Evolutionary conservation across 1,140 invertebrate species (phyloP).

Genomic region (Microplitis mediator): DNA sequence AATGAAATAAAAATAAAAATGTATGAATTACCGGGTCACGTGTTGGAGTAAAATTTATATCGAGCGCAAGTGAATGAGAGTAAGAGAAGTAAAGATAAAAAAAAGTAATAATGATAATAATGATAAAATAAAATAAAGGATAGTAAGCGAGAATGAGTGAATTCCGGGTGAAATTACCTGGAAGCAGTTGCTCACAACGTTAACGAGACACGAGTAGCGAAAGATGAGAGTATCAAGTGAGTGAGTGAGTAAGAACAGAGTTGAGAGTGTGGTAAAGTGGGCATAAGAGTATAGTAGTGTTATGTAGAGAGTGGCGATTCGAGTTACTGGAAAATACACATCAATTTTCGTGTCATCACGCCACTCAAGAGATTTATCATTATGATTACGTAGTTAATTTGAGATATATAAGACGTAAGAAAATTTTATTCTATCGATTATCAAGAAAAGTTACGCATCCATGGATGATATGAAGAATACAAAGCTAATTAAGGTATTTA

Average conservation of each 20-base stretch:
- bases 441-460: no score
- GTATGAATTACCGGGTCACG: no score
- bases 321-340: conserved; percentile 28
- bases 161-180: conserved; percentile 31
- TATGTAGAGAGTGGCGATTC: background rate
- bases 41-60: background rate
- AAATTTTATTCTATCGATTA: background rate
- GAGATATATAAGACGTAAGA: background rate
- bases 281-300: background rate
- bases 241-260: background rate
- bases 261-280: background rate
- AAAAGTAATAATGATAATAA: conserved; percentile 32
- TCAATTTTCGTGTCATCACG: conserved; percentile 32
- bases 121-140: background rate
- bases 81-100: conserved; percentile 6
- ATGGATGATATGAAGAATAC: no score
- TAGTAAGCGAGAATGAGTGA: conserved; percentile 16
- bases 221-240: background rate
- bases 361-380: conserved; percentile 27
- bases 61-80: background rate
- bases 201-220: conserved; percentile 29
- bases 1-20: no score
- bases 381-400: background rate
- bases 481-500: no score
- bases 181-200: conserved; percentile 32